Conservation (phyloP, 2,113 vertebrate species). For the Carlito syrichta region DNA sequence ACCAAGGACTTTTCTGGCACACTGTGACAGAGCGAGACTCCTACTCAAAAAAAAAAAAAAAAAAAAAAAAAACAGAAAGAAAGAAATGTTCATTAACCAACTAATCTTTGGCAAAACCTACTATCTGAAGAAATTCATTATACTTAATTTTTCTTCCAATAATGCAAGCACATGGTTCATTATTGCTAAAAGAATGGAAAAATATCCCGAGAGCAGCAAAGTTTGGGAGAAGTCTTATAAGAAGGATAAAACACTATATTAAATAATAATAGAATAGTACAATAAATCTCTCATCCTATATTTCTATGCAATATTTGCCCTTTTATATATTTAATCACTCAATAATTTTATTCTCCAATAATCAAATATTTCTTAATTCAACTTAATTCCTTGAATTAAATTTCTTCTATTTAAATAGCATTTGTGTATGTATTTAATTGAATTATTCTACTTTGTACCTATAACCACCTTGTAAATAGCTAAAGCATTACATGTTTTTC, state of each 20-base stretch:
- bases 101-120: neutral
- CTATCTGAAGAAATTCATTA: neutral
- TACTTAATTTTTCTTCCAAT: neutral
- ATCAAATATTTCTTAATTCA: neutral
- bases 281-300: neutral
- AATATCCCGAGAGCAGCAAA: neutral
- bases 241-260: neutral
- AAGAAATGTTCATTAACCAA: neutral
- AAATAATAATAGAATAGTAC: neutral
- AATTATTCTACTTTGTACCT: neutral
- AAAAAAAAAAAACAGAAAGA: too few relatives aligned
- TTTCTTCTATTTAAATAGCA: neutral
- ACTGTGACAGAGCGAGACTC: too few relatives aligned
- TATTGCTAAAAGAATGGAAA: neutral
- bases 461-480: neutral
- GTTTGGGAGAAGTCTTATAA: neutral
- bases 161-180: neutral
- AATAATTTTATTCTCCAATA: neutral
- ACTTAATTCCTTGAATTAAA: neutral
- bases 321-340: neutral
- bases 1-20: neutral
- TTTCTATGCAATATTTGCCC: neutral
- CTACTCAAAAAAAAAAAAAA: too few relatives aligned
- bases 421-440: neutral
- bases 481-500: neutral